Evolutionary conservation across 2,797 vertebrate genomes (phyloP).

Genomic region (Mormyrops attenuatus): DNA sequence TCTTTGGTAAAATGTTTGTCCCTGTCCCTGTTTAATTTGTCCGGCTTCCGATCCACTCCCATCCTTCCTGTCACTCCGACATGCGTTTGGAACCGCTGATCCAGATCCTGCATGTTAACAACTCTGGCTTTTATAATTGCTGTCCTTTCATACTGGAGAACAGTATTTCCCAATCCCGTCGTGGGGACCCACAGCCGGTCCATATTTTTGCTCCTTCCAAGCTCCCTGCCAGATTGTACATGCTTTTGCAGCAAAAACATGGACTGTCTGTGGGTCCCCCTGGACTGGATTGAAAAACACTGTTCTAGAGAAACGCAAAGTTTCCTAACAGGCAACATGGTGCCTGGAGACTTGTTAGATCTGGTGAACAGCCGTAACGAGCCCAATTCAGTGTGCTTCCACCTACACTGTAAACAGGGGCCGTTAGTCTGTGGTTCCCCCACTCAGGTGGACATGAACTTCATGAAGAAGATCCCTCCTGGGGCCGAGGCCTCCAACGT

Average conservation of each 20-base stretch:
- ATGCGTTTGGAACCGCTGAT: background rate
- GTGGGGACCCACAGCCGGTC: background rate
- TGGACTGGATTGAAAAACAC: background rate
- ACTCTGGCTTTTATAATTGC: background rate
- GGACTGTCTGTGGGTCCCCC: background rate
- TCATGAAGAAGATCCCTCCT: slow-evolving; percentile 94
- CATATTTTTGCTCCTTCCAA: background rate
- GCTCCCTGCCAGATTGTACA: background rate
- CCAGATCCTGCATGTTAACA: background rate
- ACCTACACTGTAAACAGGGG: background rate
- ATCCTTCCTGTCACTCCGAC: background rate
- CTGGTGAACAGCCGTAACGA: background rate
- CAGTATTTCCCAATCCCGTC: too few species aligned
- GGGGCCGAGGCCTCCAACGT: slow-evolving; percentile 93
- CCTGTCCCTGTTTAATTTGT: background rate
- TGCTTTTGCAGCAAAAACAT: background rate
- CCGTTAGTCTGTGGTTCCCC: background rate
- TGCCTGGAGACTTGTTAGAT: background rate
- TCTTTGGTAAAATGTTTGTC: background rate
- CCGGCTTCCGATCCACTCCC: background rate
- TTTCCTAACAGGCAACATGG: background rate
- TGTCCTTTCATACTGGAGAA: background rate
- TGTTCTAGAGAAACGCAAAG: background rate
- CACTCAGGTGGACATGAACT: slow-evolving; percentile 90
- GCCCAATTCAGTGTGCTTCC: background rate